These are phyloP conservation scores for Perizoma flavofasciatum DNA, from an alignment of 2,888 invertebrate species.

Conservation along the genomic window DNA sequence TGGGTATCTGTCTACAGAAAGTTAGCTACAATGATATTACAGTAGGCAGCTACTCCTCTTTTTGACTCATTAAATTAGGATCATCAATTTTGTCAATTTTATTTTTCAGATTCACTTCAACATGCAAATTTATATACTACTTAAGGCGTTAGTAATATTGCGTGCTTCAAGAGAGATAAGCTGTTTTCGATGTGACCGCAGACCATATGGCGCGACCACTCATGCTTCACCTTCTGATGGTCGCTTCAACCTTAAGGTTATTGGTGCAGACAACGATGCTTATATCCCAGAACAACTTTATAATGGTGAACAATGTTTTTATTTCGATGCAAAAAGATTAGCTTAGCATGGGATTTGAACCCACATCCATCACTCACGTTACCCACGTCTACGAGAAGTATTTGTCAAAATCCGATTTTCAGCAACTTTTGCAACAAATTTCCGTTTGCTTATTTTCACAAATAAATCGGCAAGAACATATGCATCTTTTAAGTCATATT, in stretches of 20 bases:
- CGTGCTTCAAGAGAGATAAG: conserved; percentile 19
- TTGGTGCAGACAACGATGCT: conserved; percentile 54
- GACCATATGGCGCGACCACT: conserved; percentile 66
- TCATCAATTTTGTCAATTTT: neutral
- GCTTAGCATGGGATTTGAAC: neutral
- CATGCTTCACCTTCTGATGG: conserved; percentile 68
- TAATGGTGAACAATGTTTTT: conserved; percentile 48
- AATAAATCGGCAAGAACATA: neutral
- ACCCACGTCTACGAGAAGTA: no score
- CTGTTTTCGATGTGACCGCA: conserved; percentile 68
- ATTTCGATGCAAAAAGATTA: no score
- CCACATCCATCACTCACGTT: neutral
- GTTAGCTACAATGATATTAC: no score
- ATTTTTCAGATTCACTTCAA: neutral
- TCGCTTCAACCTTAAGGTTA: conserved; percentile 58
- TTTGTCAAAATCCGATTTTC: no score
- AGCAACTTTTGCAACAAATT: neutral
- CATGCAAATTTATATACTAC: conserved; percentile 3
- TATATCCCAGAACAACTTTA: conserved; percentile 75
- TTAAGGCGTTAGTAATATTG: conserved; percentile 13
- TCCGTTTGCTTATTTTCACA: neutral
- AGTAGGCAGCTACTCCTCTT: no score
- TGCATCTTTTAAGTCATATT: no score
- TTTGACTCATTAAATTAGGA: no score
- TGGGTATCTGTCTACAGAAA: no score